Base-by-base conservation (phyloP, 2,113 vertebrate species). In the Varanus komodoensis region DNA sequence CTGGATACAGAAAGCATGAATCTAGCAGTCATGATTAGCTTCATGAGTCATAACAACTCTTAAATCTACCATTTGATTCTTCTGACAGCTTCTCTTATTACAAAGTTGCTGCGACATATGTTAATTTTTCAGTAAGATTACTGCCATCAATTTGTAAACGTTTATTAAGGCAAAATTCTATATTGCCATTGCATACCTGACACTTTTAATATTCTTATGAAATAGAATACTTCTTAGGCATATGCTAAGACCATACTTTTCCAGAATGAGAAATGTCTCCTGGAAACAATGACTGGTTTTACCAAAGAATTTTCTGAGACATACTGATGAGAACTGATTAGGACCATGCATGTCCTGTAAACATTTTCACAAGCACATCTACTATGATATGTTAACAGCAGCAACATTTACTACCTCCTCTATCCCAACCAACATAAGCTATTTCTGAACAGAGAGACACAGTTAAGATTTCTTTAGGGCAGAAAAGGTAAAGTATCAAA, bases 181-280 rank as follows among this genome's bases (percentile, higher is more conserved):
- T 81, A 84, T 50, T 94, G 91, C 86, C 91, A 93, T 90, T 82
- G 61, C 84, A 92, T 93, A 84, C 74, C 83, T 75, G 69, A 48
- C 91, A 94, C 82, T 92, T 88, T 89, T 92, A 93, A 86, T 95
- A 93, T 92, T 94, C 92, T 69, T 74, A 25, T 89, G 90, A 93
- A 92, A 95, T 87, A 89, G 48, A 91, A 78, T 48, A 77, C 77
- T 75, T 89, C 0, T 0, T 90, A 91, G 87, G 86, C 64, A 67
- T 50, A 83, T 85, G 32, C 0, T 85, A 88, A 82, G 79, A 83
- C 83, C 2, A 61, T 87, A 23, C 54, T 3, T 54, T 86, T 81
- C 73, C 89, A 25, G 87, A 86, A 90, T 44, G 81, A 44, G 92
- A 23, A 93, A 75, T 7, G 64, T 77, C 78, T 86, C 89, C 94